Conservation (phyloP, 2,888 invertebrate genomes). For the Heteromurus nitidus region DNA sequence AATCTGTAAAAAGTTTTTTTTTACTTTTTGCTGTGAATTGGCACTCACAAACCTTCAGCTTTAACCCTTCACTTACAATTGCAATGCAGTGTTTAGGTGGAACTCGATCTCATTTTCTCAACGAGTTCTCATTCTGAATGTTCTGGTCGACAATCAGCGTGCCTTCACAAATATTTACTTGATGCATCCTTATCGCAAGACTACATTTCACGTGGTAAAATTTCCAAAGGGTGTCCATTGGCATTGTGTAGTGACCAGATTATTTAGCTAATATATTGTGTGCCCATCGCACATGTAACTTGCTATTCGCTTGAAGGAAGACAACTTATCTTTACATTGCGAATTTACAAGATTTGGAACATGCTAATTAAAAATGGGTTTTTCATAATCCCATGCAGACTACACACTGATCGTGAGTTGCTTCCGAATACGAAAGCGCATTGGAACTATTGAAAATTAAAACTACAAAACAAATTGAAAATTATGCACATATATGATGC, state of each 20-base stretch:
- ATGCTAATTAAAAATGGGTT: neutral
- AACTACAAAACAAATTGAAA: neutral
- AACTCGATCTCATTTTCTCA: no score
- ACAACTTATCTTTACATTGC: no score
- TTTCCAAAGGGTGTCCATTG: neutral
- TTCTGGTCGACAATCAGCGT: no score
- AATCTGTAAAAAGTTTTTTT: no score
- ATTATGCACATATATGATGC: neutral
- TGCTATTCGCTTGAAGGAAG: neutral
- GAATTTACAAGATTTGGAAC: no score
- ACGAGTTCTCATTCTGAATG: no score
- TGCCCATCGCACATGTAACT: neutral
- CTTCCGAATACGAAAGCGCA: neutral
- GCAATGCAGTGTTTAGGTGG: no score
- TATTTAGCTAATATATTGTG: neutral
- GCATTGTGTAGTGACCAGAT: neutral
- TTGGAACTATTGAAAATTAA: neutral
- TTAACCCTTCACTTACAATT: no score
- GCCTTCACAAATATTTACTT: no score
- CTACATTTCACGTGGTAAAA: neutral
- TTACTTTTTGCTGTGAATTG: no score
- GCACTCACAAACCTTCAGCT: no score
- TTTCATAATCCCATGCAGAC: neutral
- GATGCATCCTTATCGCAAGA: no score
- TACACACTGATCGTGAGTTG: neutral